Conservation (phyloP, 2,888 invertebrate genomes). For the Cephus sareptanus region DNA sequence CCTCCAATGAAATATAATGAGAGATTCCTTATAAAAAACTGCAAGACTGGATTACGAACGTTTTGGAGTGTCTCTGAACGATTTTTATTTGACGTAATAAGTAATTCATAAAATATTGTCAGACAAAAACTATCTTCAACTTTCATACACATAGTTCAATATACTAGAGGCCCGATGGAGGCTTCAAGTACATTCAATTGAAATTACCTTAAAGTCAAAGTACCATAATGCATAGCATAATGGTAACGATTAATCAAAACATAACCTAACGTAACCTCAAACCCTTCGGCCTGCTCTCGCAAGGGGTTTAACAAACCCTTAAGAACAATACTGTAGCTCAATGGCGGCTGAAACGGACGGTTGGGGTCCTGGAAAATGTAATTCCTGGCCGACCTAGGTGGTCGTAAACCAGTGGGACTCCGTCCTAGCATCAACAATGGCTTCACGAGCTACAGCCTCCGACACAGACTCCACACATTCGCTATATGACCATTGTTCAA, state of each 20-base stretch:
- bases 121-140: neutral
- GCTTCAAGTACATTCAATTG: neutral
- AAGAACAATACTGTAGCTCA: conserved; percentile 5
- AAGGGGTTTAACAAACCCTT: neutral
- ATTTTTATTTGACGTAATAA: neutral
- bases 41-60: neutral
- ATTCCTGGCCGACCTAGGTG: conserved; percentile 28
- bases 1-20: neutral
- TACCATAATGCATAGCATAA: neutral
- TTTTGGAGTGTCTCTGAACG: neutral
- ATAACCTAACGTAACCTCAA: neutral
- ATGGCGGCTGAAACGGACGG: conserved; percentile 7
- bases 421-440: conserved; percentile 16
- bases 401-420: conserved; percentile 31
- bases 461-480: conserved; percentile 2
- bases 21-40: neutral
- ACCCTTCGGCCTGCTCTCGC: neutral
- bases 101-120: neutral
- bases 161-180: neutral
- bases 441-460: neutral
- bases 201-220: neutral
- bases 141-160: neutral
- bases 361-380: conserved; percentile 18
- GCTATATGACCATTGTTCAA: conserved; percentile 13
- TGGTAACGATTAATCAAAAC: neutral